Percentiles rank a stretch among this genome's conserved stretches.
Evolutionary conservation across 2,797 vertebrate genomes (phyloP).

Genomic region (Clamator glandarius): DNA sequence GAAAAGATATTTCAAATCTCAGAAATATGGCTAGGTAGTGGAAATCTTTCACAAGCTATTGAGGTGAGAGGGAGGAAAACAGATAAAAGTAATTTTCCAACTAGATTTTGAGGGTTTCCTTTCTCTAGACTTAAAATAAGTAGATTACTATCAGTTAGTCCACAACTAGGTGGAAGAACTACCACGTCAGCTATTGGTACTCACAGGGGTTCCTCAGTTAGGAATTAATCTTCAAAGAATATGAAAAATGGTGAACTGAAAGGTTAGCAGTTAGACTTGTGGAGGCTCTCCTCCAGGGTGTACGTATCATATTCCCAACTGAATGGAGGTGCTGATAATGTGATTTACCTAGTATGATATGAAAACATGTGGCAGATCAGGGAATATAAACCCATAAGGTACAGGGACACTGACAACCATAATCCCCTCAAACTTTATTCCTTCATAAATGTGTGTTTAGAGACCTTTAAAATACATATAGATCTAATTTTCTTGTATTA

Average conservation of each 20-base stretch:
- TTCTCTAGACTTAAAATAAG: not conserved
- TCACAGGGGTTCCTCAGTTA: not conserved
- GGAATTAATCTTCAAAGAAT: not conserved
- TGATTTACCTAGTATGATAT: not conserved
- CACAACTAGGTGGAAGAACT: not conserved
- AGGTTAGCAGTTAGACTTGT: not conserved
- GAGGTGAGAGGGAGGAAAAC: accelerated
- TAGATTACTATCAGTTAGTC: not conserved
- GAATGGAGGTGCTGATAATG: not conserved
- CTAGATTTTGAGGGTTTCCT: not conserved
- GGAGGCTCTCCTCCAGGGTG: not conserved
- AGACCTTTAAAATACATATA: constrained; percentile 35
- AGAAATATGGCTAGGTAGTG: not conserved
- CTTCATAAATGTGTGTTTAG: constrained; percentile 1
- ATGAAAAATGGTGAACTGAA: not conserved
- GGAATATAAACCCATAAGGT: not conserved
- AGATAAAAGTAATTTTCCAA: not conserved
- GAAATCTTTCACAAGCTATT: not conserved
- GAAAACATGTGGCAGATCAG: not conserved
- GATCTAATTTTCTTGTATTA: constrained; percentile 38
- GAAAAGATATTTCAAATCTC: not conserved
- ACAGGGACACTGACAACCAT: not conserved
- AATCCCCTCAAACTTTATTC: not conserved
- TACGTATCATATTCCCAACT: not conserved
- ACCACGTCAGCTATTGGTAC: not conserved